A percentile compares a stretch with the other conserved stretches of the same genome.
Conservation (phyloP, 2,797 vertebrate genomes). For the Lagodon rhomboides region DNA sequence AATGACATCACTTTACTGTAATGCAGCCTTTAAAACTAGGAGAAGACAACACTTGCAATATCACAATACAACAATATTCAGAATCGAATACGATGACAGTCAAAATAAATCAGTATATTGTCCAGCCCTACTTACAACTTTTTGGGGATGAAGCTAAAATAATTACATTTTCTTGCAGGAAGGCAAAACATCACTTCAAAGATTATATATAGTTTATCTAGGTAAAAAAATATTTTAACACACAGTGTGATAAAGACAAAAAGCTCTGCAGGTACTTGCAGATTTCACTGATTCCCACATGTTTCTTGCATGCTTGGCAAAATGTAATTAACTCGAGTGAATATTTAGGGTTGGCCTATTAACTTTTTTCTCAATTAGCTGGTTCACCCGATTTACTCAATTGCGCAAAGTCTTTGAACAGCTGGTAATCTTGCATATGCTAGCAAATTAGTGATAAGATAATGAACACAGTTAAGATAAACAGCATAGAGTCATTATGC, state of each 20-base stretch:
- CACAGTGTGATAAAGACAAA: conserved; percentile 32
- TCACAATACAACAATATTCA: no score
- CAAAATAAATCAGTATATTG: no score
- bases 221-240: conserved; percentile 28
- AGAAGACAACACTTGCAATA: no score
- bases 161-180: background rate
- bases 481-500: conserved; percentile 11
- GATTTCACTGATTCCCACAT: conserved; percentile 52
- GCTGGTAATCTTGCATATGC: conserved; percentile 56
- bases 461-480: conserved; percentile 40
- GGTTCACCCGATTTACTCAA: conserved; percentile 55
- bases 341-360: conserved; percentile 70
- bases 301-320: conserved; percentile 36
- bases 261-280: conserved; percentile 59
- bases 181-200: background rate
- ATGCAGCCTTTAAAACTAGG: no score
- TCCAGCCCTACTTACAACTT: background rate
- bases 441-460: conserved; percentile 47
- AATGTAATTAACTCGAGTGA: conserved; percentile 61
- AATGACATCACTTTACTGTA: no score
- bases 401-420: conserved; percentile 44
- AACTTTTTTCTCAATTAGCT: conserved; percentile 65
- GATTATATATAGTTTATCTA: conserved; percentile 13
- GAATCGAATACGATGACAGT: no score
- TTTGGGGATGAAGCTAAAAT: background rate